Evolutionary conservation across 2,113 vertebrate species (phyloP).

Genomic region (Passer domesticus): DNA sequence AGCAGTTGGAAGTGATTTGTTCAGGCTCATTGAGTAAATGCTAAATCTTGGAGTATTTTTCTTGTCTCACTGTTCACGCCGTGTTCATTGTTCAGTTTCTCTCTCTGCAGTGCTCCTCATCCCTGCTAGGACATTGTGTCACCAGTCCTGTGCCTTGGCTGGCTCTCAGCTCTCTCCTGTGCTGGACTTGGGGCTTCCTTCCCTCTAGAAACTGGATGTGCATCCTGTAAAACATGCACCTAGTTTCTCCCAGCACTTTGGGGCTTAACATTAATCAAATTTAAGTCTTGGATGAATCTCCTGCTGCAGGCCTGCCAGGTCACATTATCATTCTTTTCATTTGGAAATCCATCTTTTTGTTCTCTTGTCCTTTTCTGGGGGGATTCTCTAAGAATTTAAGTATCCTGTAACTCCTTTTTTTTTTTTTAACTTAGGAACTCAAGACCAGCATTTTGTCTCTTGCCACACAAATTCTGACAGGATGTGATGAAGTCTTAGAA

Average conservation of each 20-base stretch:
- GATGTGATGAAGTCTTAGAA: constrained; percentile 97
- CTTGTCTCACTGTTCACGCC: constrained; percentile 60
- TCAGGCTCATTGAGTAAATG: constrained; percentile 39
- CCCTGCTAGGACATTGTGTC: constrained; percentile 71
- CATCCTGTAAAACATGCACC: constrained; percentile 65
- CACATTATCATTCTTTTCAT: constrained; percentile 67
- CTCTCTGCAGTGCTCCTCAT: constrained; percentile 73
- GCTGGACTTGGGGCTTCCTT: constrained; percentile 68
- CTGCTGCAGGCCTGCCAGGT: constrained; percentile 68
- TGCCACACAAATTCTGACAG: constrained; percentile 92
- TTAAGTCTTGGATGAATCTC: constrained; percentile 62
- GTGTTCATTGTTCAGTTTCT: constrained; percentile 77
- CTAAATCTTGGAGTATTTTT: constrained; percentile 52
- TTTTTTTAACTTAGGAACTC: constrained; percentile 81
- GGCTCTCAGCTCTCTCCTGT: constrained; percentile 67
- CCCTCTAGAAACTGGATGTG: constrained; percentile 67
- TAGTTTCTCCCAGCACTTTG: constrained; percentile 70
- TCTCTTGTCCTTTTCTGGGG: not conserved
- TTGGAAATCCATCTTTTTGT: constrained; percentile 60
- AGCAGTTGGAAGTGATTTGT: not conserved
- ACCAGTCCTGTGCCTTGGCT: constrained; percentile 72
- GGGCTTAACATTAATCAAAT: constrained; percentile 61
- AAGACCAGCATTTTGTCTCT: constrained; percentile 93
- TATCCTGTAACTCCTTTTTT: constrained; percentile 8
- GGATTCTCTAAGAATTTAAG: not conserved